Evolutionary conservation across 2,888 invertebrate genomes (phyloP).

Genomic region (Mantis religiosa): DNA sequence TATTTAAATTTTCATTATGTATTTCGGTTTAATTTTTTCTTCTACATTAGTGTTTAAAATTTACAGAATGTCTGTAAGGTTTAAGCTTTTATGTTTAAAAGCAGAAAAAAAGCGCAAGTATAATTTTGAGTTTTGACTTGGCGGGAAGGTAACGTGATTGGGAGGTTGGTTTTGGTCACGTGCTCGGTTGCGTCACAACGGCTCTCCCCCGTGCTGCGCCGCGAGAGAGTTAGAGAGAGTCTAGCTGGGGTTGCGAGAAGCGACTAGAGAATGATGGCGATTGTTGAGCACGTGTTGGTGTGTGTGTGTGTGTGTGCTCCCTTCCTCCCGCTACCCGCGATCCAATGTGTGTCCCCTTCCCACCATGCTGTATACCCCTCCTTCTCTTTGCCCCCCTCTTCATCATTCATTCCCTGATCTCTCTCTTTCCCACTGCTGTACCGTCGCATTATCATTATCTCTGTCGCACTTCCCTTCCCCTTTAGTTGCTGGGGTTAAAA

Average conservation of each 20-base stretch:
- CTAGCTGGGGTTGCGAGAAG: background rate
- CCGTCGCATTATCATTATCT: slow-evolving; percentile 10
- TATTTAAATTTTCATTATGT: no score
- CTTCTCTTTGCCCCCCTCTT: background rate
- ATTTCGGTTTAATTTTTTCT: no score
- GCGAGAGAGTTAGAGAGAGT: background rate
- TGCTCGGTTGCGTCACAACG: background rate
- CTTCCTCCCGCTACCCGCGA: background rate
- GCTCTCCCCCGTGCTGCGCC: background rate
- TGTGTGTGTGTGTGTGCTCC: slow-evolving; percentile 12
- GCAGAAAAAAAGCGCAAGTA: background rate
- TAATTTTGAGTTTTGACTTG: background rate
- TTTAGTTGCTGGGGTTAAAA: slow-evolving; percentile 16
- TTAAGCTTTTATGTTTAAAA: background rate
- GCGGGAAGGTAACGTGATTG: slow-evolving; percentile 12
- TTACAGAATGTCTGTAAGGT: no score
- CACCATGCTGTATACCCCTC: background rate
- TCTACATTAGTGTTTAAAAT: no score
- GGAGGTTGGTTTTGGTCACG: slow-evolving; percentile 4
- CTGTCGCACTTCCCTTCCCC: slow-evolving; percentile 25
- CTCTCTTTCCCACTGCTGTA: slow-evolving; percentile 18
- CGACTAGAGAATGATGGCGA: background rate
- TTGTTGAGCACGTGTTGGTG: background rate
- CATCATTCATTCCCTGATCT: slow-evolving; percentile 31
- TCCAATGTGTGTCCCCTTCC: slow-evolving; percentile 1